A percentile compares a stretch with the other conserved stretches of the same genome.
These are phyloP conservation scores for Paralvinella palmiformis DNA, from an alignment of 1,140 invertebrate species.

Conservation along the genomic window DNA sequence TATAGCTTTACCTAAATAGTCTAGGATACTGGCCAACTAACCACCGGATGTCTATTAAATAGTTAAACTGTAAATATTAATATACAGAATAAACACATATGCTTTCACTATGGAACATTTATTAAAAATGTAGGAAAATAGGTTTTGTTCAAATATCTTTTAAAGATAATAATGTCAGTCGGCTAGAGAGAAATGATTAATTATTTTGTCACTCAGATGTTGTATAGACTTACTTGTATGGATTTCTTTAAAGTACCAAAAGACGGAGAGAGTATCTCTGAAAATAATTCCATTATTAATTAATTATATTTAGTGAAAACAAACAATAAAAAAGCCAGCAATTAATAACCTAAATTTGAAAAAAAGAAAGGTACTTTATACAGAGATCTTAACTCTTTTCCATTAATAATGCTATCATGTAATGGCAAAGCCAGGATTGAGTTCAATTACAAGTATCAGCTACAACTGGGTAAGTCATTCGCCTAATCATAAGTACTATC, in stretches of 20 bases:
- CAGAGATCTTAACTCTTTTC: background rate
- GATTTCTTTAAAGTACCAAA: constrained; percentile 40
- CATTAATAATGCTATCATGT: background rate
- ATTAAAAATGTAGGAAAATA: background rate
- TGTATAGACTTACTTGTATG: constrained; percentile 31
- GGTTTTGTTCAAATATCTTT: background rate
- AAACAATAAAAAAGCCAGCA: background rate
- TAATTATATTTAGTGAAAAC: background rate
- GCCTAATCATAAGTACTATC: too few species aligned
- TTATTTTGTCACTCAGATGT: background rate
- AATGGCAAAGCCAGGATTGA: background rate
- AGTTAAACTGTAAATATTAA: constrained; percentile 69
- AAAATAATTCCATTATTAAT: constrained; percentile 1
- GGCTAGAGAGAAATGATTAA: background rate
- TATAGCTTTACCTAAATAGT: constrained; percentile 32
- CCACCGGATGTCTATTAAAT: constrained; percentile 86
- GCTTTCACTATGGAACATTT: background rate
- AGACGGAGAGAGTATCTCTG: constrained; percentile 38
- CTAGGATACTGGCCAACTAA: constrained; percentile 68
- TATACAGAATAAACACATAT: background rate
- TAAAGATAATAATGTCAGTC: background rate
- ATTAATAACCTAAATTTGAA: background rate
- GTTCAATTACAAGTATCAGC: background rate
- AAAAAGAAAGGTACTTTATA: background rate
- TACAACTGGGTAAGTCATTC: too few species aligned